Base-by-base conservation (phyloP, 2,888 invertebrate genomes). In the Nebria brevicollis region DNA sequence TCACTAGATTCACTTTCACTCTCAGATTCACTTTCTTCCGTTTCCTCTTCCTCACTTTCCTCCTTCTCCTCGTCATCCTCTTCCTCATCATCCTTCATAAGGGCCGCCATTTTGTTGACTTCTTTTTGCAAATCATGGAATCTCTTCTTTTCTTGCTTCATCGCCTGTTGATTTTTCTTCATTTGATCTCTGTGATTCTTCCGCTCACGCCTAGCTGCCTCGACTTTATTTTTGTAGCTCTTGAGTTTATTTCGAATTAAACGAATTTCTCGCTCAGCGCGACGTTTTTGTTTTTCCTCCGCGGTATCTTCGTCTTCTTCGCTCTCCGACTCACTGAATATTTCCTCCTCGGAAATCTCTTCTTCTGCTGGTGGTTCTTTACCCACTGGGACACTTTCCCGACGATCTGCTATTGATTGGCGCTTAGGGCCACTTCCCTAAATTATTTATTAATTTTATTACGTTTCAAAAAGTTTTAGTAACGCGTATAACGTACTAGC, bases 81-180 rank as follows among this genome's bases (percentile, higher is more conserved):
- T 6, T 94, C 94, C 0, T 94, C 94, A 1, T 92, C 93, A 85
- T 95, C 95, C 85, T 94, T 96, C 94, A 97, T 94, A 86, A 96
- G 91, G 15, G 94, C 94, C 0, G 96, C 96, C 96, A 97, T 97
- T 89, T 96, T 96, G 86, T 96, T 95, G 10, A 96, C 96, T 90
- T 97, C 96, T 84, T 95, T 95, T 87, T 96, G 95, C 68, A 97
- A 89, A 84, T 93, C 93, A 86, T 94, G 95, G 89, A 94, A 96
- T 89, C 95, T 95, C 86, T 94, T 94, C 86, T 95, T 95, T 85
- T 96, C 96, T 66, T 94, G 94, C 85, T 93, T 94, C 77, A 96
- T 91, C 77, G 94, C 92, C 8, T 92, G 91, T 85, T 96, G 95
- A 87, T 95, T 94, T 86, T 95, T 95, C 86, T 95, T 96, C 87